These are phyloP conservation scores for Gobiocypris rarus DNA, from an alignment of 2,113 vertebrate genomes.

Conservation along the genomic window DNA sequence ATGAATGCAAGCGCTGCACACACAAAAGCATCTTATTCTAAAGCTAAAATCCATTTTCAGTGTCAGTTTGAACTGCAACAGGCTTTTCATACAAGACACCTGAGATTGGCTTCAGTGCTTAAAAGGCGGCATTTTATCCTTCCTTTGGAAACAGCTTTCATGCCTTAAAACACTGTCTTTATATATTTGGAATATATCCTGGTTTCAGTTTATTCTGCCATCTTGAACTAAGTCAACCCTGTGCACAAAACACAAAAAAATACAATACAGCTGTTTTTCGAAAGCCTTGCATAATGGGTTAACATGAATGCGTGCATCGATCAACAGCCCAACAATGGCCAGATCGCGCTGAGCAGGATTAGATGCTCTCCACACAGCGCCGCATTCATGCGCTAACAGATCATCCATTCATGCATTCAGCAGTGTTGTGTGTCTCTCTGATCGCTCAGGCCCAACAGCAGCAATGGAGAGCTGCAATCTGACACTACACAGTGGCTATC, in stretches of 20 bases:
- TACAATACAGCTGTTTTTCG: not conserved
- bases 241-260: not conserved
- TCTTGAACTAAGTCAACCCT: not conserved
- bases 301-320: constrained; percentile 12
- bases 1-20: not conserved
- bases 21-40: not conserved
- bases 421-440: constrained; percentile 39
- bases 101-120: not conserved
- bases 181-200: not conserved
- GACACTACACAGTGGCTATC: constrained; percentile 19
- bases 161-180: not conserved
- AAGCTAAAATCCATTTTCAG: not conserved
- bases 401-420: constrained; percentile 50
- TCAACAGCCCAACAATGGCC: constrained; percentile 20
- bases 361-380: constrained; percentile 22
- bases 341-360: not conserved
- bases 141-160: constrained; percentile 7
- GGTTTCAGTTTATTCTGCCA: not conserved
- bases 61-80: not conserved
- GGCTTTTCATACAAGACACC: constrained; percentile 6
- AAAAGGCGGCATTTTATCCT: not conserved
- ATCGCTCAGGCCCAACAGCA: constrained; percentile 34
- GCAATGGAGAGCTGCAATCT: constrained; percentile 43
- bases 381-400: constrained; percentile 49
- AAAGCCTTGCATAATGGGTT: not conserved